These are phyloP conservation scores for Tribolium madens DNA, from an alignment of 1,140 invertebrate genomes.

Conservation along the genomic window DNA sequence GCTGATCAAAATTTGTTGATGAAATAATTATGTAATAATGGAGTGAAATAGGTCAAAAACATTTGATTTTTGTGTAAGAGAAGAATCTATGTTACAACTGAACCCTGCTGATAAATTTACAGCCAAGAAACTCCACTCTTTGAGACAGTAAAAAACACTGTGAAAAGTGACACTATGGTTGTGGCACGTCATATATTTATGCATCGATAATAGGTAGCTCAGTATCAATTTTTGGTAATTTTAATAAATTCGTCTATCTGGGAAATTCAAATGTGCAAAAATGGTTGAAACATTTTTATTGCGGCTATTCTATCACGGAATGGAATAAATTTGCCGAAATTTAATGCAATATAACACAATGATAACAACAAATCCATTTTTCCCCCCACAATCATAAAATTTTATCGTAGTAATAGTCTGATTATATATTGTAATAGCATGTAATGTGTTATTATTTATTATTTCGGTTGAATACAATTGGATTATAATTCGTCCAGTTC, in stretches of 20 bases:
- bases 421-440: conserved; percentile 57
- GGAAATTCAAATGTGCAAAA: conserved; percentile 14
- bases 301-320: conserved; percentile 27
- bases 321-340: conserved; percentile 33
- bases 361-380: conserved; percentile 39
- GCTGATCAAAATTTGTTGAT: too few species aligned
- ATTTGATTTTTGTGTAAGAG: too few species aligned
- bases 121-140: too few species aligned
- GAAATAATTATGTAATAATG: too few species aligned
- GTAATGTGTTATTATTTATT: conserved; percentile 58
- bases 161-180: too few species aligned
- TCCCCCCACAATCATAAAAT: conserved; percentile 53
- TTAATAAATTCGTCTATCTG: conserved; percentile 12
- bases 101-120: too few species aligned
- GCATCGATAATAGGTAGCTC: not conserved
- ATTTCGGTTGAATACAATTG: conserved; percentile 55
- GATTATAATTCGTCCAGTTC: conserved; percentile 57
- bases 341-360: conserved; percentile 39
- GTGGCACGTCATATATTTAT: too few species aligned
- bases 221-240: conserved; percentile 8
- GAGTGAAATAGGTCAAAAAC: too few species aligned
- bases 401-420: conserved; percentile 54
- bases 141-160: too few species aligned
- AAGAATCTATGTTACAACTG: too few species aligned
- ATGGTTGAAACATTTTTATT: conserved; percentile 21